Evolutionary conservation across 2,888 invertebrate species (phyloP), one percentile per base, ranked within the genome.

Genomic region (Netelia virgata): DNA sequence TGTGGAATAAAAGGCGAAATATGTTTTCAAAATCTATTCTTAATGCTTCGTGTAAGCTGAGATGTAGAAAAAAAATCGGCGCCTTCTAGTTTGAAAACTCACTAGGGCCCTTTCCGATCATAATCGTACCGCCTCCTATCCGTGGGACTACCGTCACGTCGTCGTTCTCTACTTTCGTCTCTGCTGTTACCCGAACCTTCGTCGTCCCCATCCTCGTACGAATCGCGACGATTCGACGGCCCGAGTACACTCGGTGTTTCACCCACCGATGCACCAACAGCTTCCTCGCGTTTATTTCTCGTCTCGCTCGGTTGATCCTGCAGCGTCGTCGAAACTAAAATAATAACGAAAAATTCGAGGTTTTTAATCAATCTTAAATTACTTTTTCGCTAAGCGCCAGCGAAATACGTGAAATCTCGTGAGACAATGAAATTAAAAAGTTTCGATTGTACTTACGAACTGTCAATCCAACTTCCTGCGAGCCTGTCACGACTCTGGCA

Each of bases 191-290:
- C 92, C 11, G 93, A 93, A 5, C 91, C 92, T 80, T 93, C 92
- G 28, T 93, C 92, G 41, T 93, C 93, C 3, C 92, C 92, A 57
- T 93, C 93, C 61, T 93, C 93, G 63, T 93, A 92, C 0, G 92
- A 91, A 83, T 93, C 92, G 69, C 92, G 90, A 28, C 91, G 92
- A 88, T 89, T 92, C 41, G 90, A 87, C 0, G 90, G 88, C 8
- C 88, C 89, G 10, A 90, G 82, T 47, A 88, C 82, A 20, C 88
- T 88, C 70, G 90, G 89, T 10, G 75, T 90, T 64, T 92, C 92
- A 11, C 88, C 88, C 14, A 91, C 84, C 3, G 93, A 92, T 9
- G 93, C 93, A 16, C 93, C 93, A 9, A 93, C 92, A 3, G 93
- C 93, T 86, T 93, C 93, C 72, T 93, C 93, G 3, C 93, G 89